Evolutionary conservation across 2,113 vertebrate species (phyloP).

Genomic region (Ondatra zibethicus): DNA sequence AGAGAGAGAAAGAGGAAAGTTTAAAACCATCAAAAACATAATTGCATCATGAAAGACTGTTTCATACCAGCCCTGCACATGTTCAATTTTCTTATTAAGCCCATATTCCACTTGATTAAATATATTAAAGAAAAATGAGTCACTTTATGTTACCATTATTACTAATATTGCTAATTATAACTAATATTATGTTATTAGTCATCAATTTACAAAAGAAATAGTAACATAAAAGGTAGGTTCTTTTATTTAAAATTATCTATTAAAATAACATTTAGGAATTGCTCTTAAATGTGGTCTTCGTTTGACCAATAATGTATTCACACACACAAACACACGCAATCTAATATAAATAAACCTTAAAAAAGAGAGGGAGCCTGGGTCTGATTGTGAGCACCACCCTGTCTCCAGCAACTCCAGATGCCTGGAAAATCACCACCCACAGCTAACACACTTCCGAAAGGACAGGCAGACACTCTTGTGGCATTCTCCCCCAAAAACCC

Average conservation of each 20-base stretch:
- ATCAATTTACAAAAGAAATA: constrained; percentile 23
- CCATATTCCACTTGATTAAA: neutral
- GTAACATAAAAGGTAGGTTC: neutral
- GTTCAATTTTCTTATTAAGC: constrained; percentile 26
- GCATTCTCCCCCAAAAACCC: neutral
- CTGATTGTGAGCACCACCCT: neutral
- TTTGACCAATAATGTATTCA: constrained; percentile 32
- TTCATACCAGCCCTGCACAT: neutral
- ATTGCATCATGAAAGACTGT: neutral
- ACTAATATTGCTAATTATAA: no score
- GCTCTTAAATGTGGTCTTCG: constrained; percentile 13
- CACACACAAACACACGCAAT: no score
- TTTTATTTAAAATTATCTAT: constrained; percentile 26
- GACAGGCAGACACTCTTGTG: neutral
- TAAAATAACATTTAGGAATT: constrained; percentile 48
- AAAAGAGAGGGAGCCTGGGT: neutral
- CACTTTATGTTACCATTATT: neutral
- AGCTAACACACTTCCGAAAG: neutral
- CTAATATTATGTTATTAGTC: neutral
- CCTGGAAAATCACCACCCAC: neutral
- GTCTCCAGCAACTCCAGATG: neutral
- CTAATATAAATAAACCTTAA: neutral
- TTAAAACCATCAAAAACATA: neutral
- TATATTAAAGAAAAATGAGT: neutral
- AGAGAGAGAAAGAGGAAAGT: neutral